Percentiles rank a stretch among this genome's conserved stretches.
phyloP scores from a whole-genome alignment of 2,113 vertebrate genomes.

The Phoxinus phoxinus region DNA sequence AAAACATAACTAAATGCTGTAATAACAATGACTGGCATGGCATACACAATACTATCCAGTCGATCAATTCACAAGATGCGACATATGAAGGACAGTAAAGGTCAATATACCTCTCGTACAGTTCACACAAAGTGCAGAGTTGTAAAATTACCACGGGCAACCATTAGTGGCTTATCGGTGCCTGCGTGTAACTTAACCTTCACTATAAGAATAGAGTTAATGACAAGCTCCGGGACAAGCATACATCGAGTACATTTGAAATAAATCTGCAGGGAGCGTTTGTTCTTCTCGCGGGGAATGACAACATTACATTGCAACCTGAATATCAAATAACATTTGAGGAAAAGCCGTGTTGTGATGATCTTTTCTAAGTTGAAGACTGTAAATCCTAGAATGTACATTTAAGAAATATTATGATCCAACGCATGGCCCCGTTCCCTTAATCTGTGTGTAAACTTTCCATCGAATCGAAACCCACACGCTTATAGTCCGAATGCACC shows the following conservation, averaged over 20 bases:
- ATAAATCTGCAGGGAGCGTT: constrained; percentile 22
- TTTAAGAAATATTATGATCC: neutral
- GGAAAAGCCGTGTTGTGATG: neutral
- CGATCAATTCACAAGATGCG: constrained; percentile 37
- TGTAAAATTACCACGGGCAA: neutral
- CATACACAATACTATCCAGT: neutral
- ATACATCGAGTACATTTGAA: neutral
- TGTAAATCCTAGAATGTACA: neutral
- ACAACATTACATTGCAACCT: constrained; percentile 37
- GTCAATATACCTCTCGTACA: constrained; percentile 60
- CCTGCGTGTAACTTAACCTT: neutral
- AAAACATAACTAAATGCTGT: neutral
- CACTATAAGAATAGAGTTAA: neutral
- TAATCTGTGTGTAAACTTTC: constrained; percentile 45
- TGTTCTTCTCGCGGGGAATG: neutral
- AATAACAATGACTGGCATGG: neutral
- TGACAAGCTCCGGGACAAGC: constrained; percentile 3
- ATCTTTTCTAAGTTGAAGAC: neutral
- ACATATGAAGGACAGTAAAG: constrained; percentile 72
- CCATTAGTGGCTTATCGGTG: neutral
- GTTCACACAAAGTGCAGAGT: constrained; percentile 5
- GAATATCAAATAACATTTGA: constrained; percentile 16
- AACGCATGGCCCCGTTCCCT: neutral
- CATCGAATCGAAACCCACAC: neutral
- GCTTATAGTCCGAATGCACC: constrained; percentile 13